A percentile compares a stretch with the other conserved stretches of the same genome.
Evolutionary conservation across 1,140 invertebrate species (phyloP).

Genomic region (Conus betulinus): DNA sequence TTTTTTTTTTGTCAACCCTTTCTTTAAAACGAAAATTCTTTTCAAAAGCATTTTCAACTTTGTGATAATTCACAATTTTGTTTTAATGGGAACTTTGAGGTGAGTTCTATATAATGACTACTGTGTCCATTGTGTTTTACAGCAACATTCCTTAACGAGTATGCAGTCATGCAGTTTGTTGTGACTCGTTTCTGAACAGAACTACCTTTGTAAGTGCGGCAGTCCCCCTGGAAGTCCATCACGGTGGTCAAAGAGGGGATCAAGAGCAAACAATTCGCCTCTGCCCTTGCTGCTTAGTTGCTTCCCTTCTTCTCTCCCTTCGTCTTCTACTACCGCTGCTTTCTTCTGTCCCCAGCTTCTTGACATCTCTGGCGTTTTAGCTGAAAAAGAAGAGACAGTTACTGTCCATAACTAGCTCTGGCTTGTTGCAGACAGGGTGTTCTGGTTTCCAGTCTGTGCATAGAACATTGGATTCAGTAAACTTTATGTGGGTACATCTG

Average conservation of each 20-base stretch:
- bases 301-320: conserved; percentile 78
- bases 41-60: too few relatives aligned
- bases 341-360: neutral
- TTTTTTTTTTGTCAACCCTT: too few relatives aligned
- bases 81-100: too few relatives aligned
- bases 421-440: neutral
- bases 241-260: conserved; percentile 49
- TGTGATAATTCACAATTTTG: too few relatives aligned
- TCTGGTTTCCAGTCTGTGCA: too few relatives aligned
- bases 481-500: too few relatives aligned
- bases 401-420: neutral
- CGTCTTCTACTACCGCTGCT: neutral
- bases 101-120: too few relatives aligned
- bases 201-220: conserved; percentile 42
- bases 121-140: too few relatives aligned
- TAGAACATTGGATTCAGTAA: too few relatives aligned
- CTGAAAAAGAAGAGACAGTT: neutral
- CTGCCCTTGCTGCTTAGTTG: conserved; percentile 59
- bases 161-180: neutral
- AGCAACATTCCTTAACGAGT: too few relatives aligned
- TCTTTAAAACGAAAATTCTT: too few relatives aligned
- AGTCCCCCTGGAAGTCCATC: conserved; percentile 46
- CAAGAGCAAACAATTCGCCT: conserved; percentile 40
- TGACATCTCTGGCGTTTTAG: neutral
- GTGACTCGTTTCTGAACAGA: conserved; percentile 35